These are phyloP conservation scores for Drosophila sulfurigaster DNA, from an alignment of 1,140 invertebrate species.

Conservation along the genomic window DNA sequence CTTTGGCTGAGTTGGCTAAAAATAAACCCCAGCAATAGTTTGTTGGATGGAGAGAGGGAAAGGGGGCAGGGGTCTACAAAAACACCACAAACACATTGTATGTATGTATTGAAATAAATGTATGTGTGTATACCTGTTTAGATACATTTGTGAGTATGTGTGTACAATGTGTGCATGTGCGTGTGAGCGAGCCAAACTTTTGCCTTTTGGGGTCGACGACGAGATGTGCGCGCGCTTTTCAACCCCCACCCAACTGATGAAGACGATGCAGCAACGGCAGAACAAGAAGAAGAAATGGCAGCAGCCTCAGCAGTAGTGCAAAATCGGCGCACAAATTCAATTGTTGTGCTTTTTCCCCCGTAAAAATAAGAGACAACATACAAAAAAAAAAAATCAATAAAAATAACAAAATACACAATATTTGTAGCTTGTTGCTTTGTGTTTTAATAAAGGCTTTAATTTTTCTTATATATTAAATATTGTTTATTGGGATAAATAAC, in stretches of 20 bases:
- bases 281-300: background rate
- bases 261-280: constrained; percentile 31
- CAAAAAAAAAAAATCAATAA: constrained; percentile 75
- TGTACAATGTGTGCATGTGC: constrained; percentile 23
- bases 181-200: constrained; percentile 56
- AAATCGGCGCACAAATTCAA: constrained; percentile 64
- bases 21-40: constrained; percentile 76
- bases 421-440: constrained; percentile 39
- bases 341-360: constrained; percentile 47
- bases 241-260: constrained; percentile 63
- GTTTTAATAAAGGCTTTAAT: background rate
- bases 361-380: constrained; percentile 23
- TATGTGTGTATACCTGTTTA: constrained; percentile 6
- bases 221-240: constrained; percentile 75
- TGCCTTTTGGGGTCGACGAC: constrained; percentile 41
- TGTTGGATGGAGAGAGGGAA: background rate
- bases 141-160: constrained; percentile 29
- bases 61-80: constrained; percentile 5
- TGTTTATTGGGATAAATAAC: constrained; percentile 25
- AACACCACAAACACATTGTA: constrained; percentile 9
- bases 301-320: constrained; percentile 27
- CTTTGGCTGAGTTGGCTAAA: constrained; percentile 80
- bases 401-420: constrained; percentile 80
- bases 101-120: background rate
- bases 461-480: background rate